Evolutionary conservation across 2,113 vertebrate species (phyloP).

Genomic region (Nothobranchius kuhntae): DNA sequence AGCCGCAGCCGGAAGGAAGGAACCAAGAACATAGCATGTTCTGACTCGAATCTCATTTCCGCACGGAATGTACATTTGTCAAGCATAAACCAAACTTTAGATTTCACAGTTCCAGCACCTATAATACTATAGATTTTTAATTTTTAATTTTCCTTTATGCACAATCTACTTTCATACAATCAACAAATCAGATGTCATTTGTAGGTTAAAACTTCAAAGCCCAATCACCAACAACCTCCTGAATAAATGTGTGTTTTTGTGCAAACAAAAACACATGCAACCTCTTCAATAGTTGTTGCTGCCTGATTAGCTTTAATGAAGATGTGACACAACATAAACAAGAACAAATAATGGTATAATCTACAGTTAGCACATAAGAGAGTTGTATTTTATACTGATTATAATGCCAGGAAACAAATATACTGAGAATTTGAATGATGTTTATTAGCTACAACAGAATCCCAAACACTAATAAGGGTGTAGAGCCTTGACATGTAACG

Average conservation of each 20-base stretch:
- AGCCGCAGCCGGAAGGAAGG: no score
- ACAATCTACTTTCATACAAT: no score
- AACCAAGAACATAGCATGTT: no score
- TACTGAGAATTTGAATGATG: not conserved
- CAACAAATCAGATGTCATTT: not conserved
- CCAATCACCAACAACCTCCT: not conserved
- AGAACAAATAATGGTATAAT: not conserved
- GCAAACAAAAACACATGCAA: not conserved
- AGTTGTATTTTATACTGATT: not conserved
- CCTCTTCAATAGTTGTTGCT: not conserved
- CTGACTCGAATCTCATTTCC: no score
- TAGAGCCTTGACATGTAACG: constrained; percentile 3
- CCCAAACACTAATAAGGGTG: not conserved
- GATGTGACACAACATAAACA: no score
- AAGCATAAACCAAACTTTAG: no score
- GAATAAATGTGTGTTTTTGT: not conserved
- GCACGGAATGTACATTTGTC: no score
- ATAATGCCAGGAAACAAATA: not conserved
- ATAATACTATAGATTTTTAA: no score
- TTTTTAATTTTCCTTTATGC: no score
- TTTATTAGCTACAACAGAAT: not conserved
- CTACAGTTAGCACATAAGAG: not conserved
- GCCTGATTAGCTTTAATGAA: not conserved
- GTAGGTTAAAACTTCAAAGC: not conserved
- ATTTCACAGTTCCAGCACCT: no score